A percentile compares a stretch with the other conserved stretches of the same genome.
Conservation (phyloP, 2,888 invertebrate species). For the Drosophila formosana region DNA sequence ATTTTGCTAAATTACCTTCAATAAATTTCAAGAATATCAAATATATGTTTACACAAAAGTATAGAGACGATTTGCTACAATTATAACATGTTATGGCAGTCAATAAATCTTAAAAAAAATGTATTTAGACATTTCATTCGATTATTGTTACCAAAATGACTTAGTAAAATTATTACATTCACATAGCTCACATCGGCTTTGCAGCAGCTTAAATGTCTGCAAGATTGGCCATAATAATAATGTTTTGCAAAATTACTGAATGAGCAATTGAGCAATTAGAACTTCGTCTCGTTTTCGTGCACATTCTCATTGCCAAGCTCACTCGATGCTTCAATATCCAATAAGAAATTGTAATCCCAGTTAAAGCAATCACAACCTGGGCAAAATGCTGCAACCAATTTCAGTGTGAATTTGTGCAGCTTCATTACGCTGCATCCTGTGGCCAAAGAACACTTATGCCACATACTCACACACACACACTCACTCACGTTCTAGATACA, state of each 20-base stretch:
- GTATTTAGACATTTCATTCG: no score
- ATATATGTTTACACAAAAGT: no score
- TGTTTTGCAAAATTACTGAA: not conserved
- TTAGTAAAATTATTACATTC: not conserved
- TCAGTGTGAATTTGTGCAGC: constrained; percentile 70
- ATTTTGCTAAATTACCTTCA: no score
- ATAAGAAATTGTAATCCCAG: constrained; percentile 14
- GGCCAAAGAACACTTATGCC: constrained; percentile 40
- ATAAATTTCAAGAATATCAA: no score
- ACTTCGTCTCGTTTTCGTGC: not conserved
- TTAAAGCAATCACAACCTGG: constrained; percentile 24
- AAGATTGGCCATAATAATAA: not conserved
- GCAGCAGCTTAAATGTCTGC: not conserved
- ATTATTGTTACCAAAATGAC: no score
- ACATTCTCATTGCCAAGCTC: not conserved
- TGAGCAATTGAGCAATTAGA: constrained; percentile 17
- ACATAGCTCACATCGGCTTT: not conserved
- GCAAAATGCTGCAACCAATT: constrained; percentile 30
- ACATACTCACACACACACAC: constrained; percentile 19
- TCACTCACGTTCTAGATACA: not conserved
- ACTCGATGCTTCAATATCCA: constrained; percentile 2
- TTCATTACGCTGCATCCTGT: constrained; percentile 66
- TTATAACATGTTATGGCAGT: not conserved
- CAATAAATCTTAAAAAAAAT: not conserved
- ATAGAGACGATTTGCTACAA: no score